phyloP scores from a whole-genome alignment of 2,113 vertebrate genomes.

The Rhegmatorhina hoffmannsi region DNA sequence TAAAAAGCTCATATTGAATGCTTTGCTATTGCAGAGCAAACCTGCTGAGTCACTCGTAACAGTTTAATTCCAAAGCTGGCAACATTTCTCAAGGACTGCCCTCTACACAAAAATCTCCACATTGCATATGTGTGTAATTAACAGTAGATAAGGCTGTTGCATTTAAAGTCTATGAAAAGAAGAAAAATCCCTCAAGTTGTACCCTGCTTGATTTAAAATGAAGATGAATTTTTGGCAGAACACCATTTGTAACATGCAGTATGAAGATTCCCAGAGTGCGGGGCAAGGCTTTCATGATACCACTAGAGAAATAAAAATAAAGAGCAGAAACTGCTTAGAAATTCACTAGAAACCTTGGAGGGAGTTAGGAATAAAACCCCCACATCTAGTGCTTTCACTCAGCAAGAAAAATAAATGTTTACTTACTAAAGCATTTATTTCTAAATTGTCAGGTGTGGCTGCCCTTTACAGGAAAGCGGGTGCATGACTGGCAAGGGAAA shows the following conservation, averaged over 20 bases:
- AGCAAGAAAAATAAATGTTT: constrained; percentile 40
- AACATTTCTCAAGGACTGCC: background rate
- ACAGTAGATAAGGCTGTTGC: background rate
- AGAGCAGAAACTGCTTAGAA: constrained; percentile 6
- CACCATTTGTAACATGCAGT: background rate
- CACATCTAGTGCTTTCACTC: background rate
- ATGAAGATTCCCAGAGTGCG: background rate
- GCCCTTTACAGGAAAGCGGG: constrained; percentile 31
- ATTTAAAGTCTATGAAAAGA: background rate
- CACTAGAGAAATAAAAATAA: background rate
- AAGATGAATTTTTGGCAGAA: background rate
- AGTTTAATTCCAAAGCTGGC: background rate
- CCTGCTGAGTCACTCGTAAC: constrained; percentile 10
- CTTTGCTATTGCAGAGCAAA: background rate
- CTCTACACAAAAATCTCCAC: background rate
- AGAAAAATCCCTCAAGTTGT: background rate
- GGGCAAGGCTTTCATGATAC: background rate
- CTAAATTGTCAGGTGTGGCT: constrained; percentile 38
- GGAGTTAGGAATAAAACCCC: background rate
- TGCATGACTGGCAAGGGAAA: background rate
- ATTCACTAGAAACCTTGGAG: constrained; percentile 7
- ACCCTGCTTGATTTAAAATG: background rate
- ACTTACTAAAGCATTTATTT: background rate
- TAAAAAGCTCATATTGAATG: background rate
- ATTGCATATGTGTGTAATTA: background rate